phyloP scores from a whole-genome alignment of 2,113 vertebrate species.

The Pandion haliaetus region DNA sequence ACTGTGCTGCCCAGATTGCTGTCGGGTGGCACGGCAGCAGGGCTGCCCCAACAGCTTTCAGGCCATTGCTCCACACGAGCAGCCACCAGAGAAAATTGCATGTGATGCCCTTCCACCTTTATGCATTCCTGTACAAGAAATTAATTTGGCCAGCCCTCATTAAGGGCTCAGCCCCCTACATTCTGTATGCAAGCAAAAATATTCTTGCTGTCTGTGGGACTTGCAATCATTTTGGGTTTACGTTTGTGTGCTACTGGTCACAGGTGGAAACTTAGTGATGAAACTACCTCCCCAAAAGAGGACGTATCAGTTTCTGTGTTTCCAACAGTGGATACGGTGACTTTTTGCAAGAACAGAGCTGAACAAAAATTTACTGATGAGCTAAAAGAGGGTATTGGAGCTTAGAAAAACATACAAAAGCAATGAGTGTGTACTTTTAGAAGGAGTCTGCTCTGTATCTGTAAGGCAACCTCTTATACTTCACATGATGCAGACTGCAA shows the following conservation, averaged over 20 bases:
- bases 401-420: neutral
- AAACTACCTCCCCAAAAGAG: neutral
- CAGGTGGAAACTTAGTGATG: neutral
- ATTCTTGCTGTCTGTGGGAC: neutral
- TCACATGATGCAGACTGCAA: neutral
- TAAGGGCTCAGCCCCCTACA: neutral
- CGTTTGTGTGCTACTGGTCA: neutral
- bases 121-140: neutral
- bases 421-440: constrained; percentile 1
- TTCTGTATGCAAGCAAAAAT: neutral
- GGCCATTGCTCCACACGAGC: rapidly evolving
- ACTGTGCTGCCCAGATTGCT: rapidly evolving
- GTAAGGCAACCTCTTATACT: neutral
- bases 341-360: constrained; percentile 14
- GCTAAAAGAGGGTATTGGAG: constrained; percentile 2
- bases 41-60: neutral
- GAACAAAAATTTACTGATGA: neutral
- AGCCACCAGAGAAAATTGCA: neutral
- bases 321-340: neutral
- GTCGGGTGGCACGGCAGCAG: rapidly evolving
- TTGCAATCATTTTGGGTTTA: neutral
- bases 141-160: neutral
- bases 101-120: neutral
- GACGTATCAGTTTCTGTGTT: neutral
- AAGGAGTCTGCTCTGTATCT: neutral